Conservation (phyloP, 1,140 invertebrate species). For the Drosophila subpulchrella region DNA sequence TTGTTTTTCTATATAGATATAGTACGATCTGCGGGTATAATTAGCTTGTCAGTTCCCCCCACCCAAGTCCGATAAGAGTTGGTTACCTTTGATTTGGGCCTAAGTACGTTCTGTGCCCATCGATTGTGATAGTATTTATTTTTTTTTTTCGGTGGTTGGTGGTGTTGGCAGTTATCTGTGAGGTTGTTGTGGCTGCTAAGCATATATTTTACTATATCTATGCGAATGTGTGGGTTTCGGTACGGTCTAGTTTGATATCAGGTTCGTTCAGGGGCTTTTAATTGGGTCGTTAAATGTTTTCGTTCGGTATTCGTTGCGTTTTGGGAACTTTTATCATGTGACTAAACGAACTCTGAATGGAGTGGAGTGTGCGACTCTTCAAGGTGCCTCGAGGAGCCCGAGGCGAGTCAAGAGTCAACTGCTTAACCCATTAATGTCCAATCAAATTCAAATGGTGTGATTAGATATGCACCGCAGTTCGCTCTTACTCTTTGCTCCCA, state of each 20-base stretch:
- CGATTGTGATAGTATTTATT: constrained; percentile 36
- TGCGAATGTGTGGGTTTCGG: constrained; percentile 47
- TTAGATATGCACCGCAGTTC: constrained; percentile 63
- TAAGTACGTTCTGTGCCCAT: constrained; percentile 34
- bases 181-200: constrained; percentile 53
- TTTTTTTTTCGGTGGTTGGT: constrained; percentile 29
- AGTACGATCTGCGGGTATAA: constrained; percentile 54
- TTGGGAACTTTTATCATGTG: constrained; percentile 48
- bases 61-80: constrained; percentile 56
- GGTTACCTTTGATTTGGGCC: constrained; percentile 71
- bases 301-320: constrained; percentile 33
- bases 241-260: constrained; percentile 67
- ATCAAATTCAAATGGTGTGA: constrained; percentile 73
- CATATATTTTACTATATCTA: constrained; percentile 72
- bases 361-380: constrained; percentile 42
- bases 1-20: constrained; percentile 29
- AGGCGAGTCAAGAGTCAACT: constrained; percentile 63
- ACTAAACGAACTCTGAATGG: constrained; percentile 45
- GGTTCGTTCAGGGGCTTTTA: constrained; percentile 70
- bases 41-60: constrained; percentile 53
- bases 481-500: not conserved
- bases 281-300: constrained; percentile 80
- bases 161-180: constrained; percentile 47
- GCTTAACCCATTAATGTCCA: constrained; percentile 78
- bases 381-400: constrained; percentile 55